phyloP scores from a whole-genome alignment of 2,797 vertebrate genomes.

The Harpagifer antarcticus region DNA sequence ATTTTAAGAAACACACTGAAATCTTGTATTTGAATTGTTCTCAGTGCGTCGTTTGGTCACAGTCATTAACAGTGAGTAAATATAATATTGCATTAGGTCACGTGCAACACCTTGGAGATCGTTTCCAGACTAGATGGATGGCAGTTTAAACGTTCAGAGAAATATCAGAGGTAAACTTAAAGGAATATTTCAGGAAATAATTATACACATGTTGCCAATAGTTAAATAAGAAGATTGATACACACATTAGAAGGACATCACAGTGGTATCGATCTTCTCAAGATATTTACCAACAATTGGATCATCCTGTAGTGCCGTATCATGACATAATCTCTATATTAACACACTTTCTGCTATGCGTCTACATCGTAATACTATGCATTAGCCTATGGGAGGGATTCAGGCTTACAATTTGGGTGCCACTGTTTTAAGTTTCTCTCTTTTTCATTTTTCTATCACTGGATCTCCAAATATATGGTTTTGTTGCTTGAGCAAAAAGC shows the following conservation, averaged over 20 bases:
- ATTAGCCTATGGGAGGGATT: constrained; percentile 76
- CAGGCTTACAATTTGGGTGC: constrained; percentile 48
- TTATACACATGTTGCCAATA: constrained; percentile 19
- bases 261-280: background rate
- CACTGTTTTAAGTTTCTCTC: constrained; percentile 55
- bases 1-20: constrained; percentile 58
- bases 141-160: constrained; percentile 50
- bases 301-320: constrained; percentile 19
- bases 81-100: constrained; percentile 71
- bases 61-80: constrained; percentile 54
- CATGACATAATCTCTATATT: constrained; percentile 27
- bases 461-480: constrained; percentile 14
- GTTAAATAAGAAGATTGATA: background rate
- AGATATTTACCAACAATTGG: background rate
- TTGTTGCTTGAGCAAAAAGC: constrained; percentile 18
- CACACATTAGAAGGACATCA: background rate
- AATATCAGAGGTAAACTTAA: constrained; percentile 32
- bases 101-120: constrained; percentile 52
- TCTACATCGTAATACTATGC: constrained; percentile 65
- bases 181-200: constrained; percentile 16
- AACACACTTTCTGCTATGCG: constrained; percentile 23
- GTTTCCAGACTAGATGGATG: constrained; percentile 42
- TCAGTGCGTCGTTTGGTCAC: constrained; percentile 77
- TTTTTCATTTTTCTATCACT: constrained; percentile 17
- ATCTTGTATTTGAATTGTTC: constrained; percentile 41